Evolutionary conservation across 2,888 invertebrate genomes (phyloP).

Genomic region (Agriotes lineatus): DNA sequence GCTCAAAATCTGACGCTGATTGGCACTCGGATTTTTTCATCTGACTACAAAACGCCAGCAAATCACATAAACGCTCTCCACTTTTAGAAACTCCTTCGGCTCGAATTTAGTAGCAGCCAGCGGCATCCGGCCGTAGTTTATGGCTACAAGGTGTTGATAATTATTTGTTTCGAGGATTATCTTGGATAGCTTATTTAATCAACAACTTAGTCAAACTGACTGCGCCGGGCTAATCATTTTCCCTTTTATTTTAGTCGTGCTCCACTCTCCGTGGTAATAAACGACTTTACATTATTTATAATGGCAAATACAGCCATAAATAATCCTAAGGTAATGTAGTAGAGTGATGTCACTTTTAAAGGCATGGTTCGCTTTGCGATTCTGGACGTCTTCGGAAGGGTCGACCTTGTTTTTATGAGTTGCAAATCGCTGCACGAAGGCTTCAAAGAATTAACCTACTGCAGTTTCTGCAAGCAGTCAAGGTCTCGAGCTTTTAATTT

Average conservation of each 20-base stretch:
- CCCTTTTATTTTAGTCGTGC: conserved; percentile 42
- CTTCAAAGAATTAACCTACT: conserved; percentile 23
- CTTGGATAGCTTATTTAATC: conserved; percentile 19
- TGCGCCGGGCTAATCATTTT: conserved; percentile 32
- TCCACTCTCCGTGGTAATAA: conserved; percentile 40
- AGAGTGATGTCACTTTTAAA: conserved; percentile 42
- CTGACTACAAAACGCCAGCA: conserved; percentile 48
- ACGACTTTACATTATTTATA: conserved; percentile 49
- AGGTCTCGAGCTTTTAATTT: background rate
- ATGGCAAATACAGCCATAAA: conserved; percentile 50
- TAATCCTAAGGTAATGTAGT: conserved; percentile 47
- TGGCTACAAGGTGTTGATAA: conserved; percentile 7
- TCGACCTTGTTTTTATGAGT: conserved; percentile 47
- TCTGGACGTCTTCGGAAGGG: conserved; percentile 37
- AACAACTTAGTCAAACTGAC: conserved; percentile 33
- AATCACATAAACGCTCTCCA: conserved; percentile 40
- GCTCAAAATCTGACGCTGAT: conserved; percentile 64
- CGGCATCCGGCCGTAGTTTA: conserved; percentile 5
- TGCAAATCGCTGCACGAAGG: conserved; percentile 42
- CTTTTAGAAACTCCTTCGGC: conserved; percentile 15
- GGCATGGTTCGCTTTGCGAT: conserved; percentile 30
- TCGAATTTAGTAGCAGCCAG: conserved; percentile 10
- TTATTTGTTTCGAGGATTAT: conserved; percentile 17
- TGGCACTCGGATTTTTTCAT: conserved; percentile 57
- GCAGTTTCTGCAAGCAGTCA: background rate